Base-by-base conservation (phyloP, 2,888 invertebrate genomes). In the Anodontia alba region DNA sequence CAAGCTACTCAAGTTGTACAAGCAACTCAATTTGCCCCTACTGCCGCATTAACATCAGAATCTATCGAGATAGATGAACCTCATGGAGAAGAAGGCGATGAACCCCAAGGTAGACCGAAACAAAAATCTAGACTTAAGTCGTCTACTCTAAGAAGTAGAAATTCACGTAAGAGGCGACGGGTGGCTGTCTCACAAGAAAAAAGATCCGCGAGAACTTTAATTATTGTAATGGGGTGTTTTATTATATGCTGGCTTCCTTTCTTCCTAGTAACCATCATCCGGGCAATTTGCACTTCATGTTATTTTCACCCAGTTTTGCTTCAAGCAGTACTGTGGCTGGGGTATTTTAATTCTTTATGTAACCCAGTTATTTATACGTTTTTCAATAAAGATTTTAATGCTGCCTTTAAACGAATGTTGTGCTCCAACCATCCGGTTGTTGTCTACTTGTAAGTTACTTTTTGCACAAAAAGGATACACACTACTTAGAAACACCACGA, bases 151-250 rank as follows among this genome's bases (percentile, higher is more conserved):
- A 33, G 79, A 20, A 72, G 75, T 17, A 69, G 79, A 49, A 84
- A 84, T 51, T 84, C 84, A 0, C 62, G 84, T 42, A 84, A 84
- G 54, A 78, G 83, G 36, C 89, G 83, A 66, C 84, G 80, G 62
- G 86, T 91, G 20, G 90, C 90, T 0, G 80, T 91, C 31, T 87
- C 88, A 0, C 92, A 91, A 42, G 92, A 94, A 81, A 92, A 92
- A 73, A 89, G 94, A 62, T 98, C 98, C 68, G 98, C 98, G 2
- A 96, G 98, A 92, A 99, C 99, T 66, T 95, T 99, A 78, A 98
- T 98, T 86, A 98, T 98, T 92, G 98, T 99, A 90, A 98, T 98
- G 98, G 98, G 98, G 81, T 98, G 97, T 42, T 98, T 98, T 95
- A 97, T 98, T 73, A 95, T 98, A 46, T 98, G 98, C 95, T 98